Base-by-base conservation (phyloP, 2,888 invertebrate genomes). In the Harpagoxenus sublaevis region DNA sequence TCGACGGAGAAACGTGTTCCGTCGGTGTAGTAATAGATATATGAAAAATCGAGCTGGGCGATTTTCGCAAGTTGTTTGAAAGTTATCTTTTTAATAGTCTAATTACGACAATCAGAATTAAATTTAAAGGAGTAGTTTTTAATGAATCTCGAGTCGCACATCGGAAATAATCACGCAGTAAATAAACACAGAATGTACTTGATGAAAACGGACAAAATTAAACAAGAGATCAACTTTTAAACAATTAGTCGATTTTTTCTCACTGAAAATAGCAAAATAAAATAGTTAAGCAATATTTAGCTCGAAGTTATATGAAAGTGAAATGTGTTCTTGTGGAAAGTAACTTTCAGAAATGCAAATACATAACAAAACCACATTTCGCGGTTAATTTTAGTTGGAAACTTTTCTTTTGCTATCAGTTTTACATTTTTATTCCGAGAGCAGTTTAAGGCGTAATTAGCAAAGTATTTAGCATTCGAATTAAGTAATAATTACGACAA, bases 301-400 rank as follows among this genome's bases (percentile, higher is more conserved):
- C 12, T 45, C 42, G 15, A 53, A 73, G n/a, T 71, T 55, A 42
- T 10, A 35, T 18, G 18, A 74, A 60, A 74, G 60, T 48, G 8
- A 57, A 28, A 66, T 18, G 3, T 45, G 1, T 23, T 55, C 39
- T 39, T 71, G 35, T 28, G 10, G 23, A 23, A 71, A 71, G 15
- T 28, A 71, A 55, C 2, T 74, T 55, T 60, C 4, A n/a, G 45
- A 12, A 45, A 73, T 60, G 60, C 18, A 60, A 74, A 45, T 57
- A 6, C 15, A 31, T 42, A 39, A 15, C 18, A 60, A 74, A 60
- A 74, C 53, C 15, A 35, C 2, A 60, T 74, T 74, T 60, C 42
- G 45, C 15, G n/a, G n/a, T 75, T 48, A 48, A 51, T 48, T 63
- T n/a, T 35, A 23, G 23, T 0, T 48, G 48, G 6, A 23, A 75